phyloP scores from a whole-genome alignment of 2,888 invertebrate species.

The Panzeria rudis region DNA sequence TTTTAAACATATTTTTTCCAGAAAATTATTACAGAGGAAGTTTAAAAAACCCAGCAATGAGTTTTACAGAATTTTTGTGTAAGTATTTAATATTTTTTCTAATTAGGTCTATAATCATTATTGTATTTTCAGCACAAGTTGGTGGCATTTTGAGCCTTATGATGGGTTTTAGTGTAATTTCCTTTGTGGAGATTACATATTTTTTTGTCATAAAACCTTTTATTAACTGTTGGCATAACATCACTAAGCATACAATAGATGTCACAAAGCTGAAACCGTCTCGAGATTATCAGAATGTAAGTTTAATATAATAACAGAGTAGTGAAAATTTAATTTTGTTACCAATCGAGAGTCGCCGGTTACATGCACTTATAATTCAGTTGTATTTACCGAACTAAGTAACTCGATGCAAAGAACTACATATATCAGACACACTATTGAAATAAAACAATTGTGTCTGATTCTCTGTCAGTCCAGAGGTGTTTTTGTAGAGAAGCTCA shows the following conservation, averaged over 20 bases:
- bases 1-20: constrained; percentile 89
- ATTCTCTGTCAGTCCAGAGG: too few species aligned
- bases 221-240: constrained; percentile 80
- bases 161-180: constrained; percentile 92
- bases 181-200: constrained; percentile 89
- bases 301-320: too few species aligned
- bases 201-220: constrained; percentile 87
- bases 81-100: constrained; percentile 81
- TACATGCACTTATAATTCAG: too few species aligned
- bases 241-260: background rate
- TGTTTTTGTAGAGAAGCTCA: too few species aligned
- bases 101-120: background rate
- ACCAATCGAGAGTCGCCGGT: too few species aligned
- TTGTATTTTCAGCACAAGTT: constrained; percentile 86
- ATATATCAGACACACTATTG: too few species aligned
- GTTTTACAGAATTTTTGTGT: constrained; percentile 92
- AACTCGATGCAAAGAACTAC: too few species aligned
- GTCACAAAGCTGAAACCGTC: background rate
- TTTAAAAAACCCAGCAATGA: constrained; percentile 90
- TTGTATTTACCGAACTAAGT: too few species aligned
- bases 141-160: constrained; percentile 92
- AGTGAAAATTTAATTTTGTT: too few species aligned
- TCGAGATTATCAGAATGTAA: background rate
- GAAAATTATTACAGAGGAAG: constrained; percentile 88
- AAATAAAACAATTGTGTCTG: too few species aligned